These are phyloP conservation scores for Megaleporinus macrocephalus DNA, from an alignment of 2,113 vertebrate genomes.

Conservation along the genomic window DNA sequence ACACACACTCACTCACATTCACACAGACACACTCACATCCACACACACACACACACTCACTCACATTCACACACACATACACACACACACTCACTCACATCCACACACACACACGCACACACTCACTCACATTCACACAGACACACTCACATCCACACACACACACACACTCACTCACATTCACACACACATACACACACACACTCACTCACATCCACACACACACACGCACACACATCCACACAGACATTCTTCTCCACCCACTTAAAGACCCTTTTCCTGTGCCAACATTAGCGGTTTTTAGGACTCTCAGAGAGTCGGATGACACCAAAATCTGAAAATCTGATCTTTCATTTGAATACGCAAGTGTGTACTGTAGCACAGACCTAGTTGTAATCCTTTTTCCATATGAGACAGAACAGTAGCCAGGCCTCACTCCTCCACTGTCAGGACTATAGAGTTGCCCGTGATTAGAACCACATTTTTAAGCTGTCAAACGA, in stretches of 20 bases:
- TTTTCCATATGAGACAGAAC: neutral
- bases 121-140: conserved; percentile 4
- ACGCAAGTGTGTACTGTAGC: neutral
- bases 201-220: too few species aligned
- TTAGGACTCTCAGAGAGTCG: neutral
- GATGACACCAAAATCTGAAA: neutral
- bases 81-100: neutral
- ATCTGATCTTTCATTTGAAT: neutral
- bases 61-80: neutral
- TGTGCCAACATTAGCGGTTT: neutral
- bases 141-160: too few species aligned
- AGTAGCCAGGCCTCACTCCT: neutral
- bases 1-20: conserved; percentile 33
- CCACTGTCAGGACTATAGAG: too few species aligned
- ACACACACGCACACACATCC: neutral
- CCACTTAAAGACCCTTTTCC: conserved; percentile 29
- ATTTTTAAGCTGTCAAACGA: neutral
- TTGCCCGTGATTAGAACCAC: neutral
- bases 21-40: too few species aligned
- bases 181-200: neutral
- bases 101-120: conserved; percentile 31
- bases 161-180: conserved; percentile 35
- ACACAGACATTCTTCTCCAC: conserved; percentile 16
- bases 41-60: neutral
- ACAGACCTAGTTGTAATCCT: neutral